Conservation (phyloP, 2,797 vertebrate species). For the Parotocinclus haroldoi region DNA sequence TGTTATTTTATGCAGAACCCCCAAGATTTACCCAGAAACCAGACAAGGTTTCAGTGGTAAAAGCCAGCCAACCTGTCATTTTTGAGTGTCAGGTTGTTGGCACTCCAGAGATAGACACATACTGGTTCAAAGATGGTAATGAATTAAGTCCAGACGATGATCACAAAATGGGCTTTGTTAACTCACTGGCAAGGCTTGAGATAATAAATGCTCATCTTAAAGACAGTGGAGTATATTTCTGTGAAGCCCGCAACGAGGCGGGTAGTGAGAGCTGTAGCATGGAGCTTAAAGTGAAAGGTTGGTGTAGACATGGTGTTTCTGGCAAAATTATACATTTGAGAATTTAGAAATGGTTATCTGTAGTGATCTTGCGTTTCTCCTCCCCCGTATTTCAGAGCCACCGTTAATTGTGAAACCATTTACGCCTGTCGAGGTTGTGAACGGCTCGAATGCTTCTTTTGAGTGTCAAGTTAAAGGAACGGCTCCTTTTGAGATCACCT, state of each 20-base stretch:
- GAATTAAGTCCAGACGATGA: conserved; percentile 80
- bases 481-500: conserved; percentile 85
- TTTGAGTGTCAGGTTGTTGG: conserved; percentile 93
- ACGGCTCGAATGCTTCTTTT: conserved; percentile 75
- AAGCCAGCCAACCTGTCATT: conserved; percentile 79
- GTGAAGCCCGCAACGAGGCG: conserved; percentile 93
- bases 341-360: not conserved
- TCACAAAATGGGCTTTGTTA: conserved; percentile 75
- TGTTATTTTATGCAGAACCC: conserved; percentile 75
- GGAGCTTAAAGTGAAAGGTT: conserved; percentile 97
- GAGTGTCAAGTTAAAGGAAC: conserved; percentile 86
- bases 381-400: conserved; percentile 76
- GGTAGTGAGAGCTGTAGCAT: conserved; percentile 94
- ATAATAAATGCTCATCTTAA: conserved; percentile 73
- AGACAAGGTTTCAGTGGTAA: conserved; percentile 81
- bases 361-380: conserved; percentile 17
- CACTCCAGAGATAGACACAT: conserved; percentile 88
- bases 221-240: conserved; percentile 89
- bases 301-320: conserved; percentile 53
- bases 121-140: conserved; percentile 92
- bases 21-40: conserved; percentile 90
- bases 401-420: conserved; percentile 84
- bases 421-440: conserved; percentile 78
- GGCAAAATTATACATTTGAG: not conserved
- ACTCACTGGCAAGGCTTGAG: conserved; percentile 84